Percentiles rank a stretch among this genome's conserved stretches.
Evolutionary conservation across 2,113 vertebrate genomes (phyloP).

Genomic region (Neomonachus schauinslandi): DNA sequence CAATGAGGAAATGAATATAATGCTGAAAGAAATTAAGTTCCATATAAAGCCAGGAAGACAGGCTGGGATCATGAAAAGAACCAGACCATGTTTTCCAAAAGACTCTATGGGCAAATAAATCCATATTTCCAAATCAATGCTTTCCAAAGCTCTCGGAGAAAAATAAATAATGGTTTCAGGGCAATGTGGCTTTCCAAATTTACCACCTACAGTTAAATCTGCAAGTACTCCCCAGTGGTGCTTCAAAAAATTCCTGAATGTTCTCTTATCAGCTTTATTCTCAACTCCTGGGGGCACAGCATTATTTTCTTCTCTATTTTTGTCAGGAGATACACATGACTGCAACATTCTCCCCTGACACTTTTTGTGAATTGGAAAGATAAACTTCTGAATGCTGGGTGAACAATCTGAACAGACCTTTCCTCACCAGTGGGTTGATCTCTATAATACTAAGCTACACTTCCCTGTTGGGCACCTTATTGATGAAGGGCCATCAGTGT

Average conservation of each 20-base stretch:
- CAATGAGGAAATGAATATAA: slow-evolving; percentile 47
- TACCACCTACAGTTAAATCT: slow-evolving; percentile 65
- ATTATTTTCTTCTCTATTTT: slow-evolving; percentile 48
- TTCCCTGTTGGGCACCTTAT: not conserved
- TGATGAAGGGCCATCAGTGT: not conserved
- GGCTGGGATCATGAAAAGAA: slow-evolving; percentile 39
- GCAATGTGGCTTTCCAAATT: slow-evolving; percentile 64
- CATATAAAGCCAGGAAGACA: slow-evolving; percentile 57
- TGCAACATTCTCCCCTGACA: not conserved
- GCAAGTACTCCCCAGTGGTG: not conserved
- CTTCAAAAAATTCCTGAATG: slow-evolving; percentile 37
- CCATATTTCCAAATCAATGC: slow-evolving; percentile 74
- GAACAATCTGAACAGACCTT: not conserved
- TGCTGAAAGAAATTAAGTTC: slow-evolving; percentile 71
- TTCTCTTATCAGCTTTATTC: slow-evolving; percentile 47
- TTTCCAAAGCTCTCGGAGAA: slow-evolving; percentile 63
- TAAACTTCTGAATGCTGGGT: not conserved
- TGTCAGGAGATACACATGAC: not conserved
- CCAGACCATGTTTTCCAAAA: slow-evolving; percentile 61
- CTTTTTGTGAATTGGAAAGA: not conserved
- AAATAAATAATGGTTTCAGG: slow-evolving; percentile 63
- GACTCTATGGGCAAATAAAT: slow-evolving; percentile 66
- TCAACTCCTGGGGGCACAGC: not conserved
- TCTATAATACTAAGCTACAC: not conserved
- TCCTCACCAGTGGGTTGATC: not conserved